A percentile compares a stretch with the other conserved stretches of the same genome.
Evolutionary conservation across 2,888 invertebrate species (phyloP).

Genomic region (Drosophila koepferae): DNA sequence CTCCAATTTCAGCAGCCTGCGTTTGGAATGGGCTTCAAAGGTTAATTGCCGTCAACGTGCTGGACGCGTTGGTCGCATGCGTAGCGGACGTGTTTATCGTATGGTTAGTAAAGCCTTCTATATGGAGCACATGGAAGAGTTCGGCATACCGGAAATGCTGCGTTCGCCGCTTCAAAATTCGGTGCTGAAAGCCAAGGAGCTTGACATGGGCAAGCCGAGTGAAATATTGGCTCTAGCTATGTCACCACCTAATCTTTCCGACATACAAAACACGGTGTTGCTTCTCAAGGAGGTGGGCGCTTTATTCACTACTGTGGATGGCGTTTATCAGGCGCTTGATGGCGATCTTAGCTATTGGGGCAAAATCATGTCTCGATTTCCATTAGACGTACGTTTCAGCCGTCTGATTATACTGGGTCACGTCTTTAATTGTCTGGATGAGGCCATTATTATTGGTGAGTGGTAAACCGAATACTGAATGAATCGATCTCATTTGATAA

Average conservation of each 20-base stretch:
- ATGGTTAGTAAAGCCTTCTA: constrained; percentile 90
- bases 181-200: constrained; percentile 92
- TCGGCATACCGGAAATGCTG: constrained; percentile 90
- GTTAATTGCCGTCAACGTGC: constrained; percentile 95
- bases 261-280: constrained; percentile 93
- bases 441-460: constrained; percentile 92
- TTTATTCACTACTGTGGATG: constrained; percentile 88
- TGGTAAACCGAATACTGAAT: background rate
- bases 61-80: constrained; percentile 95
- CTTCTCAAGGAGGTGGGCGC: constrained; percentile 95
- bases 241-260: constrained; percentile 93
- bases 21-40: constrained; percentile 94
- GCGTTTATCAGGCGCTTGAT: constrained; percentile 87
- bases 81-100: constrained; percentile 94
- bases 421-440: constrained; percentile 93
- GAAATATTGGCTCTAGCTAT: constrained; percentile 93
- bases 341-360: constrained; percentile 96
- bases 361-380: constrained; percentile 91
- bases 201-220: constrained; percentile 92
- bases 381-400: constrained; percentile 92
- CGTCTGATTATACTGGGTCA: constrained; percentile 95
- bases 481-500: background rate
- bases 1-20: constrained; percentile 89
- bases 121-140: constrained; percentile 86
- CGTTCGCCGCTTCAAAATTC: constrained; percentile 93